Evolutionary conservation across 1,140 invertebrate genomes (phyloP), one percentile per base, ranked within the genome.

Genomic region (Coenobita brevimanus): DNA sequence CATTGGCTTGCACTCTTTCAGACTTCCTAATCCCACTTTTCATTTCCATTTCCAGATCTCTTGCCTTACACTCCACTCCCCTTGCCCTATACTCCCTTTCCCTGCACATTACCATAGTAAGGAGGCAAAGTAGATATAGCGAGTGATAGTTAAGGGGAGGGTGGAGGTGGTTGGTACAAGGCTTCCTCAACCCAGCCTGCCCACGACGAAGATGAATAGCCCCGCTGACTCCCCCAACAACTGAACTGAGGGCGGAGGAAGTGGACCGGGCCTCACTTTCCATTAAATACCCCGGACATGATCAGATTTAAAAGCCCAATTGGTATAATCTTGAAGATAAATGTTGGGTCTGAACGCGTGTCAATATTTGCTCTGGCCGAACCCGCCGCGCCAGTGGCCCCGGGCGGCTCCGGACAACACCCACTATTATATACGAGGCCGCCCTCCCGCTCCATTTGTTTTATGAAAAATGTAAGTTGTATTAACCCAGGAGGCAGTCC

Each of bases 291-390:
- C 36, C 67, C 79, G 54, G 27, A 41, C 60, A 46, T 38, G n/a
- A 80, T 80, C 41, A 69, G 36, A 71, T 50, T 71, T 82, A 67
- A 82, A 82, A 82, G 80, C 50, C 36, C 57, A 82, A 82, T 82
- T 82, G 64, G 64, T 82, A 33, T 82, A 54, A 82, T 82, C 36
- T 71, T 69, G 24, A 82, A 71, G 80, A 71, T 60, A 71, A 71
- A 71, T 71, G 64, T 82, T 82, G 80, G 43, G 62, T 24, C 50
- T 69, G 80, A 71, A 82, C 60, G 43, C 27, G 43, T 71, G 80
- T 82, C 80, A 82, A 82, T 82, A 71, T 82, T 82, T 82, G 64
- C 80, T 82, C 80, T 71, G 41, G 64, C 41, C 67, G 62, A 24
- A 2, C 62, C 80, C 21, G 15, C 38, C 80, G 33, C 54, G 69